These are phyloP conservation scores for Reticulitermes speratus DNA, from an alignment of 1,140 invertebrate genomes.

Conservation along the genomic window DNA sequence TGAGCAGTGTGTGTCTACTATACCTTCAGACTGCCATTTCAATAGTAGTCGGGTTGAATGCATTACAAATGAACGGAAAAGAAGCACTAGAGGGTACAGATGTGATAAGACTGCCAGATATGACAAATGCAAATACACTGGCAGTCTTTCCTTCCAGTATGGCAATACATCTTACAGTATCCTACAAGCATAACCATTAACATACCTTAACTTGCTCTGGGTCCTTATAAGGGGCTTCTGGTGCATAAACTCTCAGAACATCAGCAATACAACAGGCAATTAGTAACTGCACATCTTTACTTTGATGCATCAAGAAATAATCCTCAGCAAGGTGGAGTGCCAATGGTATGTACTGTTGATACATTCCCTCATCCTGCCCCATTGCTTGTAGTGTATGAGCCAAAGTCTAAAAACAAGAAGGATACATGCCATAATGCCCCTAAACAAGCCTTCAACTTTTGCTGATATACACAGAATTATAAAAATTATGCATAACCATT, in stretches of 20 bases:
- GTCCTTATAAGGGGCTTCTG: constrained; percentile 97
- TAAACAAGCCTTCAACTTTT: neutral
- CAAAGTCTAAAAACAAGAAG: constrained; percentile 61
- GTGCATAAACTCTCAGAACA: constrained; percentile 94
- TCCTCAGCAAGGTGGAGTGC: constrained; percentile 93
- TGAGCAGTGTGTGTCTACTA: no score
- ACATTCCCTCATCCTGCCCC: constrained; percentile 93
- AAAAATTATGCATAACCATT: no score
- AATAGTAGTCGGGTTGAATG: no score
- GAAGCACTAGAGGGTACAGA: no score
- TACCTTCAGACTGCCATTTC: no score
- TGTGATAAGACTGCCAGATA: no score
- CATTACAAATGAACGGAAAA: no score
- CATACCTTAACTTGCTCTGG: constrained; percentile 81
- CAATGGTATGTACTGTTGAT: constrained; percentile 90
- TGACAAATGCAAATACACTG: no score
- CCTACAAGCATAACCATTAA: neutral
- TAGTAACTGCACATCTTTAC: constrained; percentile 89
- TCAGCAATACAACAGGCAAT: constrained; percentile 97
- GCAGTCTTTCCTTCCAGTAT: no score
- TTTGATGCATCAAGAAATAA: constrained; percentile 85
- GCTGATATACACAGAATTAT: no score
- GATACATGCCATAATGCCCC: neutral
- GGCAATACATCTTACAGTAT: no score
- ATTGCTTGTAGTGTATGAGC: constrained; percentile 94